Conservation (phyloP, 2,113 vertebrate genomes). For the Pimephales promelas region DNA sequence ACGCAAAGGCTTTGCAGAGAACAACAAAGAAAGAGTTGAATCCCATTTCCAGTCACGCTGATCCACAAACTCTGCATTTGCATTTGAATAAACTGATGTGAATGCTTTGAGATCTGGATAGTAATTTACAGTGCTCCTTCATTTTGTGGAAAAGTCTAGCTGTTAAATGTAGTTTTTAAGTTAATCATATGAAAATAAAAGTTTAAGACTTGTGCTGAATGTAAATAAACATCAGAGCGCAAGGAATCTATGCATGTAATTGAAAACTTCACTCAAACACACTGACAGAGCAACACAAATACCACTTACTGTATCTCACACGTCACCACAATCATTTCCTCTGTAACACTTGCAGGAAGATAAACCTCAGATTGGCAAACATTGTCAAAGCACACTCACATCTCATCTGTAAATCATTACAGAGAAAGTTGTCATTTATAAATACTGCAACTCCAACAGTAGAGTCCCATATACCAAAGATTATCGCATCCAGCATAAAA, state of each 20-base stretch:
- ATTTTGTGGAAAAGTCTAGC: not conserved
- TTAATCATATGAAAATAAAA: not conserved
- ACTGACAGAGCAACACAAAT: not conserved
- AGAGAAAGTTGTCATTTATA: not conserved
- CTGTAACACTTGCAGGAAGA: constrained; percentile 1
- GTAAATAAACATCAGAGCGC: not conserved
- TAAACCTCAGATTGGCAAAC: constrained; percentile 1
- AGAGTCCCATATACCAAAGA: too few species aligned
- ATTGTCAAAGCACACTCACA: not conserved
- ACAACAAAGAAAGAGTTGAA: constrained; percentile 70
- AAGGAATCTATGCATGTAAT: not conserved
- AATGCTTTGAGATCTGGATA: not conserved
- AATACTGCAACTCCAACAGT: too few species aligned
- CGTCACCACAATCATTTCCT: not conserved
- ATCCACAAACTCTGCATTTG: constrained; percentile 63
- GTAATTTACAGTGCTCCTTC: not conserved
- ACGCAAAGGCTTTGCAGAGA: constrained; percentile 63
- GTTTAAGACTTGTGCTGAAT: not conserved
- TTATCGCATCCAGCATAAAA: too few species aligned
- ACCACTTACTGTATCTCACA: constrained; percentile 9
- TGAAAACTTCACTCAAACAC: not conserved
- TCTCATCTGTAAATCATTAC: not conserved
- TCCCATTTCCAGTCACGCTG: constrained; percentile 44
- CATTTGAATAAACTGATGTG: constrained; percentile 47
- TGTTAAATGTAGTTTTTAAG: not conserved